Evolutionary conservation across 2,113 vertebrate genomes (phyloP).

Genomic region (Ptyas mucosa): DNA sequence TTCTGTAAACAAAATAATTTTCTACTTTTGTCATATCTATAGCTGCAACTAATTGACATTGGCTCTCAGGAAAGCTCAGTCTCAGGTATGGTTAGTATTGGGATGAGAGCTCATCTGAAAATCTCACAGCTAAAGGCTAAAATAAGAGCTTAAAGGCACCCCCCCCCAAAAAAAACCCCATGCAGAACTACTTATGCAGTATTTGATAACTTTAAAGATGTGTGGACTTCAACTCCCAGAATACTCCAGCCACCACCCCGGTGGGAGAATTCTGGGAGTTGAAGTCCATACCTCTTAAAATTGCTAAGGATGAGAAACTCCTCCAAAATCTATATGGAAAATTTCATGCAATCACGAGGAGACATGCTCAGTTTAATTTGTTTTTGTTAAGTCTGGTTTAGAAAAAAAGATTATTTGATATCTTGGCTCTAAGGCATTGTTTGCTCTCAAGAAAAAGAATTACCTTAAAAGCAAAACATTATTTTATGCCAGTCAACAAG

Average conservation of each 20-base stretch:
- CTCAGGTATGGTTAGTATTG: background rate
- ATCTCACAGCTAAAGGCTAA: background rate
- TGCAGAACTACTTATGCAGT: background rate
- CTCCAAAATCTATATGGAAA: background rate
- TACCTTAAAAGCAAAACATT: background rate
- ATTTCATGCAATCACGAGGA: background rate
- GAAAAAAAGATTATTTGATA: background rate
- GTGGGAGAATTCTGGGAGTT: background rate
- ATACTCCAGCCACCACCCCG: background rate
- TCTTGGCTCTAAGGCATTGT: background rate
- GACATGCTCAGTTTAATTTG: background rate
- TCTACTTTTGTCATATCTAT: background rate
- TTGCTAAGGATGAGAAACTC: background rate
- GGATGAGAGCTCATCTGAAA: background rate
- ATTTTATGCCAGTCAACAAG: background rate
- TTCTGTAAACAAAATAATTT: background rate
- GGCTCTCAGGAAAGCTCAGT: background rate
- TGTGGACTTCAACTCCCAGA: background rate
- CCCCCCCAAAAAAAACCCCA: background rate
- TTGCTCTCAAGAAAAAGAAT: background rate
- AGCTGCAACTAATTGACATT: background rate
- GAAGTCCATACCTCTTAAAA: background rate
- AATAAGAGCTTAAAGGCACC: background rate
- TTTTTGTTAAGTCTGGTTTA: conserved; percentile 3
- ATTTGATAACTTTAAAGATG: background rate